A percentile compares a stretch with the other conserved stretches of the same genome.
These are phyloP conservation scores for Hirudo medicinalis DNA, from an alignment of 1,140 invertebrate species.

Conservation along the genomic window DNA sequence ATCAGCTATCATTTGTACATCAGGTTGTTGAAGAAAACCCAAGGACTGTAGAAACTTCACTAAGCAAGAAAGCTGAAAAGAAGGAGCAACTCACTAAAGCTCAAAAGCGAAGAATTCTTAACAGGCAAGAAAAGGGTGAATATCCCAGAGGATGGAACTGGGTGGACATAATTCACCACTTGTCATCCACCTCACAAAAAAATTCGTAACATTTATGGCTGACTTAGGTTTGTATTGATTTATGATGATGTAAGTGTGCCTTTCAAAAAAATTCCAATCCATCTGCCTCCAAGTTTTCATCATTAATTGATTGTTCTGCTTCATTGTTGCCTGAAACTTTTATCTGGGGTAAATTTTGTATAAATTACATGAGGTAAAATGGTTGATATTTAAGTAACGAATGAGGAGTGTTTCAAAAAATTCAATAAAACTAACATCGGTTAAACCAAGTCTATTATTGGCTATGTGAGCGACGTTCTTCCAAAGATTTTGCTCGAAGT, in stretches of 20 bases:
- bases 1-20: no score
- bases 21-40: conserved; percentile 21
- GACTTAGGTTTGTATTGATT: neutral
- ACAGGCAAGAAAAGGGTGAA: conserved; percentile 49
- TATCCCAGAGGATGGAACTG: conserved; percentile 77
- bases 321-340: neutral
- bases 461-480: neutral
- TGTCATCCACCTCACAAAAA: conserved; percentile 35
- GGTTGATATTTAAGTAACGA: no score
- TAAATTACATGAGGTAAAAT: no score
- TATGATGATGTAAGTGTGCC: neutral
- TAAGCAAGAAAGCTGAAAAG: conserved; percentile 37
- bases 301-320: neutral
- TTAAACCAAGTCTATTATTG: neutral
- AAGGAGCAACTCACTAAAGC: conserved; percentile 63
- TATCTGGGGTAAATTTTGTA: no score
- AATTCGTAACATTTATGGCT: neutral
- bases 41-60: conserved; percentile 20
- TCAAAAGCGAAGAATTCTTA: conserved; percentile 77
- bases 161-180: conserved; percentile 85
- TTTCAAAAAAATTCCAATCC: conserved; percentile 19
- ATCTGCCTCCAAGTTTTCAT: neutral
- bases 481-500: neutral
- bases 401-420: no score
- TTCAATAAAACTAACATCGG: no score